Percentiles rank a stretch among this genome's conserved stretches.
These are phyloP conservation scores for Xenopus laevis DNA, from an alignment of 2,113 vertebrate genomes.

Conservation along the genomic window DNA sequence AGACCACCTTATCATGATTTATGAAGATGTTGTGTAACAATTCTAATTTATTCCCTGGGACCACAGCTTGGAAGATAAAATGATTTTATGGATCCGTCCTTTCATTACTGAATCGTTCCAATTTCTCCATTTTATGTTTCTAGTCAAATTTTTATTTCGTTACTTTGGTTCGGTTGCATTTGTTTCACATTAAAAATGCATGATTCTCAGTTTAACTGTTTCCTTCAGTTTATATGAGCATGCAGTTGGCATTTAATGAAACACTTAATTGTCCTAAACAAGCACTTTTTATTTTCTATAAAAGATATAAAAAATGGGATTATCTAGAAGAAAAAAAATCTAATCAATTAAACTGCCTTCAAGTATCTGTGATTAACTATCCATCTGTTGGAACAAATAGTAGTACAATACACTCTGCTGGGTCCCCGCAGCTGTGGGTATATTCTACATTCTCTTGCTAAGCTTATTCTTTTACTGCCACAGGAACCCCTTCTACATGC, in stretches of 20 bases:
- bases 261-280: not conserved
- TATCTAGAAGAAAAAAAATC: not conserved
- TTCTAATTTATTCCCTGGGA: constrained; percentile 61
- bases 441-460: not conserved
- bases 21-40: constrained; percentile 62
- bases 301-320: not conserved
- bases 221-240: not conserved
- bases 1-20: constrained; percentile 68
- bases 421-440: not conserved
- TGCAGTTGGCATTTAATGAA: not conserved
- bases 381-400: not conserved
- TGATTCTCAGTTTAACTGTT: not conserved
- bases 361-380: not conserved
- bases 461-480: not conserved
- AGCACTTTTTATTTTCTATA: constrained; percentile 6
- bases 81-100: not conserved
- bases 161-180: not conserved
- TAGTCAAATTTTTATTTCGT: constrained; percentile 1
- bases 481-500: too few species aligned
- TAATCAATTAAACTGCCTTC: not conserved
- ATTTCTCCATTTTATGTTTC: not conserved
- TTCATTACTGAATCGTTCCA: not conserved
- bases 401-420: not conserved
- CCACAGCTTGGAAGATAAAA: not conserved
- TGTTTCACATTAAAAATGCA: not conserved